Conservation (phyloP, 2,113 vertebrate species). For the Romanogobio albipinnatus region DNA sequence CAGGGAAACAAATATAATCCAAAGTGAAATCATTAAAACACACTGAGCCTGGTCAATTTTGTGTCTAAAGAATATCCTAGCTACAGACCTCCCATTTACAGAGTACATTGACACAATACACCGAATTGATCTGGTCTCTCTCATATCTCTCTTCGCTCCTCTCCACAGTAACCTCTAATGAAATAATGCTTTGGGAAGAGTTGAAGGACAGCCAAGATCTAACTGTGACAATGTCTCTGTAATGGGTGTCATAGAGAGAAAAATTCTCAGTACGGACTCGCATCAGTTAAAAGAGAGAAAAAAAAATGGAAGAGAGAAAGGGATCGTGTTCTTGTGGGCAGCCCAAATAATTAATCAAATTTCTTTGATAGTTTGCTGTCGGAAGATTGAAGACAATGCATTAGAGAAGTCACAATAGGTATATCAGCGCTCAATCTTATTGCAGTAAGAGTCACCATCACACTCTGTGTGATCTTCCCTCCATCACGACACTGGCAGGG, state of each 20-base stretch:
- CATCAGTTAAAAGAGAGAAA: slow-evolving; percentile 12
- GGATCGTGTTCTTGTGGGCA: background rate
- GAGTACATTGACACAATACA: slow-evolving; percentile 6
- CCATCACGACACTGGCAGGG: slow-evolving; percentile 36
- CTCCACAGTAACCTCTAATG: slow-evolving; percentile 23
- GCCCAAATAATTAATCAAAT: slow-evolving; percentile 6
- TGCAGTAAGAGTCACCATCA: slow-evolving; percentile 19
- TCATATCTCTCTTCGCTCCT: slow-evolving; percentile 24
- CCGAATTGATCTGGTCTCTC: slow-evolving; percentile 48
- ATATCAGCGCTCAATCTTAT: slow-evolving; percentile 25
- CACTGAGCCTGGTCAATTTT: background rate
- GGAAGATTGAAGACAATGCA: slow-evolving; percentile 39
- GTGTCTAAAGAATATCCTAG: slow-evolving; percentile 16
- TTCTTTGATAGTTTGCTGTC: slow-evolving; percentile 26
- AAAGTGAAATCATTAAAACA: slow-evolving; percentile 17
- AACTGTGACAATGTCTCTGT: background rate
- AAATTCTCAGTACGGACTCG: background rate
- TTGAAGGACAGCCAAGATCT: slow-evolving; percentile 18
- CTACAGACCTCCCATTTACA: slow-evolving; percentile 45
- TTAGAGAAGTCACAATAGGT: slow-evolving; percentile 13
- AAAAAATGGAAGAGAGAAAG: background rate
- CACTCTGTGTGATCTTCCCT: slow-evolving; percentile 34
- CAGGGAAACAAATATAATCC: background rate
- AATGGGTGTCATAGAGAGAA: background rate
- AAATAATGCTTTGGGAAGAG: background rate